phyloP scores from a whole-genome alignment of 2,888 invertebrate genomes.

The Congeria kusceri region DNA sequence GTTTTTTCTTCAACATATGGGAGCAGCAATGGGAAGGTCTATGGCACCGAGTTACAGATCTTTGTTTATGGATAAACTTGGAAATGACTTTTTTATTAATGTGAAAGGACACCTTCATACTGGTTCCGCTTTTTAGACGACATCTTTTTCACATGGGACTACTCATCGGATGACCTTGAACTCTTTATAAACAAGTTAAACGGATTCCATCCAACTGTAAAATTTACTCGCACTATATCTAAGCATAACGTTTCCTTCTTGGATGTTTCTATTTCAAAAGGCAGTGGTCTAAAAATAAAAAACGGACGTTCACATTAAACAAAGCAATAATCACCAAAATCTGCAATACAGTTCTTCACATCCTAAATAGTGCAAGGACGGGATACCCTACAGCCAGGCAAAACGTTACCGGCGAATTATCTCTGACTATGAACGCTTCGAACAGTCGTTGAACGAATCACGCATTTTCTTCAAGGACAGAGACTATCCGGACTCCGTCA shows the following conservation, averaged over 20 bases:
- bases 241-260: too few species aligned
- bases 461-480: conserved; percentile 10
- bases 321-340: too few species aligned
- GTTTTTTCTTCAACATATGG: conserved; percentile 24
- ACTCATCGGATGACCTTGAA: too few species aligned
- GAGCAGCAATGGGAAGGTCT: conserved; percentile 51
- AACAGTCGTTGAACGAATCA: conserved; percentile 3
- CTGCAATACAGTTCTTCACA: too few species aligned
- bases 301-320: too few species aligned
- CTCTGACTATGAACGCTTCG: conserved; percentile 22
- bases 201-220: too few species aligned
- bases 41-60: conserved; percentile 49
- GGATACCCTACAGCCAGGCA: conserved; percentile 32
- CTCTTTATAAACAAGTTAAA: too few species aligned
- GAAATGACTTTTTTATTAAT: conserved; percentile 2
- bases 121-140: too few species aligned
- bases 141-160: too few species aligned
- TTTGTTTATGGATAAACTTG: conserved; percentile 51
- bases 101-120: neutral
- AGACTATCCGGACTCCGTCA: conserved; percentile 8
- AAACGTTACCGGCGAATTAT: conserved; percentile 30
- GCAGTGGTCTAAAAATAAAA: too few species aligned
- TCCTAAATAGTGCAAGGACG: neutral
- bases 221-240: too few species aligned
- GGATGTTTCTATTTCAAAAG: too few species aligned